Evolutionary conservation across 2,113 vertebrate genomes (phyloP), one percentile per base, ranked within the genome.

Genomic region (cattle (Bos taurus)): DNA sequence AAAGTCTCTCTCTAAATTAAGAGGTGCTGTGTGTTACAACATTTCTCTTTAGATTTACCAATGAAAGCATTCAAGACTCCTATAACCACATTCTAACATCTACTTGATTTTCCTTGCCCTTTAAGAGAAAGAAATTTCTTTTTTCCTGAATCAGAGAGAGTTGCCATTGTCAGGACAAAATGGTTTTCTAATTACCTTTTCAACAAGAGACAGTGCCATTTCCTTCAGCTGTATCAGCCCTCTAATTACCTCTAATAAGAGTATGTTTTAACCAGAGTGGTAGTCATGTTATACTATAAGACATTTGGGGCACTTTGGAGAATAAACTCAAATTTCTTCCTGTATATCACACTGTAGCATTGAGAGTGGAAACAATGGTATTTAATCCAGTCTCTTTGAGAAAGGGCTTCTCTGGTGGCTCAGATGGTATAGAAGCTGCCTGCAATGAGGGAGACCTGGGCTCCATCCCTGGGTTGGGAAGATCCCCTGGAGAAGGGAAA

Each of bases 101-200:
- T 40, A 81, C 46, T 84, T 98, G 83, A 96, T 97, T 96, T 97
- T 77, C 96, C 74, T 84, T 90, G 40, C 77, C 94, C 88, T 87
- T 74, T 59, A 71, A 88, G 57, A 95, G 95, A 85, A n/a, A 94
- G 84, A 95, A 74, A 94, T 26, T 83, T n/a, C 67, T 81, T 93
- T 85, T 80, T 46, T 94, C 11, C 74, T 40, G 56, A 97, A 54
- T 84, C 95, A 95, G 93, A 96, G 50, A 84, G n/a, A 95, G 43
- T 62, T 57, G 40, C 12, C 88, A 15, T 59, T 33, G 33, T 56
- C 26, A 91, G 82, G 50, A 77, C 56, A 97, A 95, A 98, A 93
- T 15, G 2, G 33, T 52, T 97, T 78, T 74, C 59, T 90, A 96
- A 96, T 97, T 96, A 78, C 36, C 85, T 90, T 96, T 94, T 90